Base-by-base conservation (phyloP, 2,888 invertebrate species). In the Pseudeuparius sepicola region DNA sequence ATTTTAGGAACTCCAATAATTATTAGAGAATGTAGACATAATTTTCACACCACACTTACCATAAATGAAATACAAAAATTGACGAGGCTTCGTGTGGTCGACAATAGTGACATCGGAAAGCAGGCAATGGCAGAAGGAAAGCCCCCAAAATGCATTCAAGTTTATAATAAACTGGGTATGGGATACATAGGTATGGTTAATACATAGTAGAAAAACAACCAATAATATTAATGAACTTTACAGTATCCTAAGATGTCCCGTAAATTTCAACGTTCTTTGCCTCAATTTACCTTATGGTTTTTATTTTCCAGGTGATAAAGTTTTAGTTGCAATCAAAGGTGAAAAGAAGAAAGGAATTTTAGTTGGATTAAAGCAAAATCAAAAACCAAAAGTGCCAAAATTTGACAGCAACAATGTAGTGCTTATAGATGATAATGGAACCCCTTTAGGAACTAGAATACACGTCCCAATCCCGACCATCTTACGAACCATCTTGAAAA, bases 361-460 rank as follows among this genome's bases (percentile, higher is more conserved):
- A 14, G 89, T 90, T 2, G 96, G 96, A 0, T 65, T 88, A 30
- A 88, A 84, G 55, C 84, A 86, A 54, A 77, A 73, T 33, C 93
- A 93, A 58, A 71, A 71, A 36, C 62, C 78, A 0, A 81, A 83
- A 60, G 71, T 89, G 20, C 94, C 96, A 0, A 83, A 83, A 57
- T 92, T 87, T 60, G 96, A 97, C 60, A 86, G 82, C 53, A 97
- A 97, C 59, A 98, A 98, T 64, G 65, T 97, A 34, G 97, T 98
- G 1, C 66, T 98, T 1, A 83, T 99, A 24, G 94, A 97, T 54
- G 93, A 97, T 53, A 85, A 75, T 53, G 97, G 96, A 11, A 81
- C 85, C 9, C 98, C 98, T 0, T 63, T 96, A 3, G 98, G 98
- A 11, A 98, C 89, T 2, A 72, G 97, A 48, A 90, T 99, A 48